Percentiles rank a stretch among this genome's conserved stretches.
These are phyloP conservation scores for Poeciliopsis turrubarensis DNA, from an alignment of 2,113 vertebrate genomes.

Conservation along the genomic window DNA sequence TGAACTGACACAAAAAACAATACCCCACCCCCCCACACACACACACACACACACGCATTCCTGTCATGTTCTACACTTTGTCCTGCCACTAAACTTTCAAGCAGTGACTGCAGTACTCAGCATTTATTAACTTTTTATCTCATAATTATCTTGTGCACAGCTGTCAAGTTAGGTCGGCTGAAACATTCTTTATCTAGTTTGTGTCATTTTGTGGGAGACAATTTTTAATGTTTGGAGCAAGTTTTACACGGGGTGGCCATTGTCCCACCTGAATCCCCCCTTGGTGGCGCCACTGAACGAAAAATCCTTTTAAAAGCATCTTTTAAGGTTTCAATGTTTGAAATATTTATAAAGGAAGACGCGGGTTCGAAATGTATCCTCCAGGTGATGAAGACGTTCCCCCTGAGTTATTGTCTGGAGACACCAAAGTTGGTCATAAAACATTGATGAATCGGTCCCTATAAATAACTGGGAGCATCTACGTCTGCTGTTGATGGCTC, in stretches of 20 bases:
- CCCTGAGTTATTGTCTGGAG: background rate
- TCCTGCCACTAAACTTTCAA: too few species aligned
- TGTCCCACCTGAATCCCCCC: background rate
- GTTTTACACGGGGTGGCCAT: background rate
- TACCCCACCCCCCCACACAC: too few species aligned
- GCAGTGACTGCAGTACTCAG: too few species aligned
- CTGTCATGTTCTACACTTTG: too few species aligned
- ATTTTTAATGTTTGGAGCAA: background rate
- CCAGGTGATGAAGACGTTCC: background rate
- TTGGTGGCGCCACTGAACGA: background rate
- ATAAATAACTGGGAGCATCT: constrained; percentile 68
- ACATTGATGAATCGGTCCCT: constrained; percentile 55
- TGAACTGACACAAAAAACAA: too few species aligned
- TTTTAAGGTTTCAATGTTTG: background rate
- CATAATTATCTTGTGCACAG: too few species aligned
- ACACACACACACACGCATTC: too few species aligned
- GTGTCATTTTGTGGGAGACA: too few species aligned
- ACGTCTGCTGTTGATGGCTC: constrained; percentile 66
- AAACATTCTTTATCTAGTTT: background rate
- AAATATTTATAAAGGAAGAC: background rate
- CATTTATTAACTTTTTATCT: too few species aligned
- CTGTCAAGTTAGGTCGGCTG: too few species aligned
- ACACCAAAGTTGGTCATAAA: constrained; percentile 53
- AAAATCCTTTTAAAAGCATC: background rate
- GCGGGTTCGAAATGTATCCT: background rate